Evolutionary conservation across 2,797 vertebrate genomes (phyloP).

Genomic region (Iguana delicatissima): DNA sequence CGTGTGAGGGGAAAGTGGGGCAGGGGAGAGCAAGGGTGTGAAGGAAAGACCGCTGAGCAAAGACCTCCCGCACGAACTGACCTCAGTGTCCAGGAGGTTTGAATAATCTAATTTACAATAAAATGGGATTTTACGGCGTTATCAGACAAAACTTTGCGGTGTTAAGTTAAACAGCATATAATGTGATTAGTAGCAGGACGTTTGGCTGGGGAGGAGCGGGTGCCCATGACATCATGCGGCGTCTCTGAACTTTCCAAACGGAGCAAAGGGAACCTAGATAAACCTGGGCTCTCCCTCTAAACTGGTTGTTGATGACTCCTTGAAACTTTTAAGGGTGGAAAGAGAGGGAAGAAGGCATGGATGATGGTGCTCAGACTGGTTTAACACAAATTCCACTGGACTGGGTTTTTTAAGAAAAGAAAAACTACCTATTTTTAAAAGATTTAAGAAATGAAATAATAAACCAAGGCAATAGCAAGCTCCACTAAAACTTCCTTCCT

Average conservation of each 20-base stretch:
- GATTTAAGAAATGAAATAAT: no score
- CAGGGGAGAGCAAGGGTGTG: background rate
- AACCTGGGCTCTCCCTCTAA: background rate
- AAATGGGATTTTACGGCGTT: constrained; percentile 73
- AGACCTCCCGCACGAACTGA: constrained; percentile 72
- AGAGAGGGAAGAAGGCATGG: no score
- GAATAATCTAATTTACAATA: constrained; percentile 78
- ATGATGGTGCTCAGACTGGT: no score
- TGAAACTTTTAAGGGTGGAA: no score
- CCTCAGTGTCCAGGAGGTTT: constrained; percentile 70
- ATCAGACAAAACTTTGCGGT: constrained; percentile 72
- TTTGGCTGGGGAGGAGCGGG: constrained; percentile 30
- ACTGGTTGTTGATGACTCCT: background rate
- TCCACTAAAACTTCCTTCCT: no score
- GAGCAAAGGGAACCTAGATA: background rate
- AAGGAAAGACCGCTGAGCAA: constrained; percentile 22
- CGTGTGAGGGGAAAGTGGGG: background rate
- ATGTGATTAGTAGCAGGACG: constrained; percentile 69
- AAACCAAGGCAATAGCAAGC: no score
- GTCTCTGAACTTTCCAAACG: background rate
- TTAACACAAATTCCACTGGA: no score
- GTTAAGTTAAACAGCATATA: constrained; percentile 75
- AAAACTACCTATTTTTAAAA: no score
- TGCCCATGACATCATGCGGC: constrained; percentile 67
- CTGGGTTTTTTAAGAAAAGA: no score